Evolutionary conservation across 2,113 vertebrate genomes (phyloP).

Genomic region (Todiramphus saurophagus): DNA sequence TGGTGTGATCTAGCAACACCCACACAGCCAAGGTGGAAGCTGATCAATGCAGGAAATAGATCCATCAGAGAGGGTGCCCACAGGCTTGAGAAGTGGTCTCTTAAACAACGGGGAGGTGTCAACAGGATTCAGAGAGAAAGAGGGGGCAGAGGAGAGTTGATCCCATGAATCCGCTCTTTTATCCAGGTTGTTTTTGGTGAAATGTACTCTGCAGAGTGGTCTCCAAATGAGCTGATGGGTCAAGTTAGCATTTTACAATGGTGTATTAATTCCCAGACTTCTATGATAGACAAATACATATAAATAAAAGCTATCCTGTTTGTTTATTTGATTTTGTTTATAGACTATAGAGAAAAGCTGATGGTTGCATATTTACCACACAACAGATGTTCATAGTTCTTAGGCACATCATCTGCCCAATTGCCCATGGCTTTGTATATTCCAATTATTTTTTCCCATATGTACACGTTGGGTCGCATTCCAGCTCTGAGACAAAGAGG

Average conservation of each 20-base stretch:
- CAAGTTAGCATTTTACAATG: not conserved
- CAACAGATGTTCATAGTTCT: conserved; percentile 58
- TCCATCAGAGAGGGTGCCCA: not conserved
- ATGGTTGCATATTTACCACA: conserved; percentile 38
- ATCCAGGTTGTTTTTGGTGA: not conserved
- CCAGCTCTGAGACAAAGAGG: not conserved
- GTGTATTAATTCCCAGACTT: not conserved
- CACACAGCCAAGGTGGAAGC: not conserved
- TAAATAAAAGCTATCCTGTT: conserved; percentile 13
- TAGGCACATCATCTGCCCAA: conserved; percentile 58
- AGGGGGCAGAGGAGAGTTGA: not conserved
- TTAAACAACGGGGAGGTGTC: not conserved
- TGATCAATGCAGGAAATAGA: not conserved
- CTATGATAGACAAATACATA: not conserved
- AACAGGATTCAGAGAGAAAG: not conserved
- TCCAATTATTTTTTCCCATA: conserved; percentile 50
- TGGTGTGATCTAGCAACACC: not conserved
- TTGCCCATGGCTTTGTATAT: conserved; percentile 60
- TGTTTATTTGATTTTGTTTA: conserved; percentile 34
- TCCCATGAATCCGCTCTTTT: not conserved
- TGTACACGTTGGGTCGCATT: not conserved
- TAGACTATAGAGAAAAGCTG: conserved; percentile 37
- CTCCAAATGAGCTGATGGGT: not conserved
- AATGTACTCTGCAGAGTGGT: not conserved
- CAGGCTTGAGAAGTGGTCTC: not conserved